Evolutionary conservation across 1,140 invertebrate species (phyloP).

Genomic region (Heterodera schachtii): DNA sequence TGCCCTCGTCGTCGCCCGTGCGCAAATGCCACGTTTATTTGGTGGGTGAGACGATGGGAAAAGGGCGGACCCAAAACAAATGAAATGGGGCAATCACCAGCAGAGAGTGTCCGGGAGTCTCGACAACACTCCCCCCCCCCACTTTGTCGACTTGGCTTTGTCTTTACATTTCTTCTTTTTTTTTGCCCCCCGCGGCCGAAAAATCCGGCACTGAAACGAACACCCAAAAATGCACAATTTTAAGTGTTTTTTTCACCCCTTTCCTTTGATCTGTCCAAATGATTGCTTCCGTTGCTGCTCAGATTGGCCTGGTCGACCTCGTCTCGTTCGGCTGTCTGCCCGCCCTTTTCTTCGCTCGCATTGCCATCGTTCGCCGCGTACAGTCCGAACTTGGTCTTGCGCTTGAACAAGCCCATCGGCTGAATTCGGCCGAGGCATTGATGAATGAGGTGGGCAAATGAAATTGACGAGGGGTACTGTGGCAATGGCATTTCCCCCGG

Average conservation of each 20-base stretch:
- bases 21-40: conserved; percentile 32
- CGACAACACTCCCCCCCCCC: too few species aligned
- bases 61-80: not conserved
- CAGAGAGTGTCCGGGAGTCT: too few species aligned
- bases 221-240: too few species aligned
- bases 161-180: too few species aligned
- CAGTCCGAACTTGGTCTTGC: conserved; percentile 16
- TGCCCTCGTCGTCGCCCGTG: conserved; percentile 36
- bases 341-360: conserved; percentile 34
- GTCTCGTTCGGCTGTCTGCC: conserved; percentile 45
- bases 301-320: conserved; percentile 47
- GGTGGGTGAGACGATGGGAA: conserved; percentile 5
- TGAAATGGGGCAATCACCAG: not conserved
- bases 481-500: too few species aligned
- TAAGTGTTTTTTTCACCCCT: too few species aligned
- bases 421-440: conserved; percentile 43
- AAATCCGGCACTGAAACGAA: too few species aligned
- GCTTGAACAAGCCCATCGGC: conserved; percentile 38
- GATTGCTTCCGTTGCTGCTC: conserved; percentile 2
- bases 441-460: conserved; percentile 31
- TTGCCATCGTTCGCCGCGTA: conserved; percentile 37
- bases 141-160: too few species aligned
- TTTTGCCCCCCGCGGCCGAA: too few species aligned
- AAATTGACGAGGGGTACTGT: too few species aligned
- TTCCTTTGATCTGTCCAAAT: not conserved